Evolutionary conservation across 2,113 vertebrate species (phyloP).

Genomic region (Nanorana parkeri): DNA sequence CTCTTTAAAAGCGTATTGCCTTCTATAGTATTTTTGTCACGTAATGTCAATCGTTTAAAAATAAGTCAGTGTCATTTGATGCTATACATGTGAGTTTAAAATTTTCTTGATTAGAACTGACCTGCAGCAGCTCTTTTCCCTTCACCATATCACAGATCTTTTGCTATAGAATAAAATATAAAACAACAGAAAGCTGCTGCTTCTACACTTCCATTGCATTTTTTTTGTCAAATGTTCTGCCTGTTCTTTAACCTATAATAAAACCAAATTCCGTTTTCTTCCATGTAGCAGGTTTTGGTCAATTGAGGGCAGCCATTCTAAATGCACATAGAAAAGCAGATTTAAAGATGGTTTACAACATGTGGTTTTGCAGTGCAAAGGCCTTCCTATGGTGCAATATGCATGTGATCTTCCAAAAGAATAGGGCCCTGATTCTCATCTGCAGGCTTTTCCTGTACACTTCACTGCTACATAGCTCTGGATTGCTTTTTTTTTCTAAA

Average conservation of each 20-base stretch:
- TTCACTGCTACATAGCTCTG: neutral
- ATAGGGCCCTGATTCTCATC: constrained; percentile 10
- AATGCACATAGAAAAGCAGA: neutral
- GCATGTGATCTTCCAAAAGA: neutral
- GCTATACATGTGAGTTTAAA: neutral
- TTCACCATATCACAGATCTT: constrained; percentile 14
- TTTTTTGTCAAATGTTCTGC: constrained; percentile 7
- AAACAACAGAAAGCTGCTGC: neutral
- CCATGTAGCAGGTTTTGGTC: neutral
- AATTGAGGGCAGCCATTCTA: constrained; percentile 12
- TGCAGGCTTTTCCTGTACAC: neutral
- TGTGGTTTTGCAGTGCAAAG: constrained; percentile 7
- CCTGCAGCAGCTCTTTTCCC: constrained; percentile 5
- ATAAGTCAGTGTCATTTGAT: neutral
- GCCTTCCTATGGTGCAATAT: constrained; percentile 8
- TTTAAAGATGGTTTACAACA: neutral
- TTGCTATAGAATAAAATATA: constrained; percentile 23
- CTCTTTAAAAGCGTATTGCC: neutral
- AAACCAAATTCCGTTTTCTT: neutral
- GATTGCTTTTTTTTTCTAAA: no score
- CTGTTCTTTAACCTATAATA: constrained; percentile 31
- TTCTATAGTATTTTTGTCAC: neutral
- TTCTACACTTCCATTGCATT: neutral
- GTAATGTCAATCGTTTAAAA: neutral
- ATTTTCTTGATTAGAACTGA: constrained; percentile 22